phyloP scores from a whole-genome alignment of 2,797 vertebrate genomes.

The Bufotes viridis region DNA sequence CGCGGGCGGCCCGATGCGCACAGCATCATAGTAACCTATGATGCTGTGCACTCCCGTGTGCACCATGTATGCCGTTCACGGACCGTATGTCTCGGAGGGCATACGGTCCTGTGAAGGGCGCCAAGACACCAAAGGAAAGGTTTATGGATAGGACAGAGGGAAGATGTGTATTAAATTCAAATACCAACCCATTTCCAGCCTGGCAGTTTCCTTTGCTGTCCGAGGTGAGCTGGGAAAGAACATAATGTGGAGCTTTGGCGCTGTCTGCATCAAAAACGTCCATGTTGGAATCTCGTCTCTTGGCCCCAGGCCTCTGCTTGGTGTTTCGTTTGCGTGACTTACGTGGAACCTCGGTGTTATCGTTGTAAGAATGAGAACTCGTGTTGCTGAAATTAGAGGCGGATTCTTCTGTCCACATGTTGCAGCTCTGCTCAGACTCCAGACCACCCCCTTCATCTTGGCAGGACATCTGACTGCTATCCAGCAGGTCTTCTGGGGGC shows the following conservation, averaged over 20 bases:
- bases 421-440: constrained; percentile 98
- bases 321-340: constrained; percentile 98
- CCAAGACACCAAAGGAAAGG: neutral
- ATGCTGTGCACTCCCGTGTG: too few relatives aligned
- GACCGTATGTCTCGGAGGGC: too few relatives aligned
- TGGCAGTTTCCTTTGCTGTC: constrained; percentile 93
- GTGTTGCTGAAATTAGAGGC: constrained; percentile 97
- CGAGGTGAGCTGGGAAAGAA: constrained; percentile 93
- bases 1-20: too few relatives aligned
- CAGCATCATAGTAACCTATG: too few relatives aligned
- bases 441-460: constrained; percentile 86
- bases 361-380: constrained; percentile 95
- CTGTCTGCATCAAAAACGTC: constrained; percentile 99
- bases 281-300: constrained; percentile 88
- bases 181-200: constrained; percentile 90
- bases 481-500: constrained; percentile 95
- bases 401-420: constrained; percentile 98
- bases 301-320: constrained; percentile 95
- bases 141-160: constrained; percentile 54
- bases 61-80: too few relatives aligned
- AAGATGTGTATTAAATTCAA: constrained; percentile 71
- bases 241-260: constrained; percentile 99
- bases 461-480: constrained; percentile 97
- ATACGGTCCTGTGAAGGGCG: too few relatives aligned
- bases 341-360: constrained; percentile 98